Base-by-base conservation (phyloP, 2,888 invertebrate species). In the Strigamia maritima region DNA sequence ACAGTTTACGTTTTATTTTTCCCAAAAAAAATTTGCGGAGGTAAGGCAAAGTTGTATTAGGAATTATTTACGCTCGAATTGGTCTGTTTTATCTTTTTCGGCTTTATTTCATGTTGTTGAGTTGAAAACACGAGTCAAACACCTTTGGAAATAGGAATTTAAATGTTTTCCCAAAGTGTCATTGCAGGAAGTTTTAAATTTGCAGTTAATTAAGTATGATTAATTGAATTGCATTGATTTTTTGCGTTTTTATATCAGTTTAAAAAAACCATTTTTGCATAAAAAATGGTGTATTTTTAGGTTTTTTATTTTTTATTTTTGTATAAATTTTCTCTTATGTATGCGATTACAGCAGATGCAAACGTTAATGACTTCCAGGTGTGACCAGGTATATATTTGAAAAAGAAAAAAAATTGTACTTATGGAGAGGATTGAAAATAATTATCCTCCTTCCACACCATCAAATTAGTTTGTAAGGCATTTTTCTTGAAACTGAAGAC, bases 271-370 rank as follows among this genome's bases (percentile, higher is more conserved):
- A 1, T 22, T 60, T 60, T 60, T 19, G 14, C 60, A 12, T 60
- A 19, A 60, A 60, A 60, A 60, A 26, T 26, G 7, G 26, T 28
- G 26, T 70, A 70, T 70, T 70, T 70, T 70, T 70, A 70, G 70
- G 19, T 60, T 60, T 44, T 44, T n/a, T n/a, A n/a, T 35, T 8
- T 35, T 35, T 35, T 35, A n/a, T 35, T 35, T 35, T 6, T 8
- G 10, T 35, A 54, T 70, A 70, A n/a, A n/a, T n/a, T 8, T 22
- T 22, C 16, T 70, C 24, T n/a, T 70, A 10, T 70, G 26, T 70
- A 28, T 28, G 70, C 24, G 70, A 70, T 70, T 70, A 70, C 28
- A 70, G 70, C 70, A 70, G 70, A 70, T 70, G 70, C 24, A 28
- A 28, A 16, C 2, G 26, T 70, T 70, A 70, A 70, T 70, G 70